Evolutionary conservation across 2,113 vertebrate species (phyloP), one percentile per base, ranked within the genome.

Genomic region (Urocitellus parryii): DNA sequence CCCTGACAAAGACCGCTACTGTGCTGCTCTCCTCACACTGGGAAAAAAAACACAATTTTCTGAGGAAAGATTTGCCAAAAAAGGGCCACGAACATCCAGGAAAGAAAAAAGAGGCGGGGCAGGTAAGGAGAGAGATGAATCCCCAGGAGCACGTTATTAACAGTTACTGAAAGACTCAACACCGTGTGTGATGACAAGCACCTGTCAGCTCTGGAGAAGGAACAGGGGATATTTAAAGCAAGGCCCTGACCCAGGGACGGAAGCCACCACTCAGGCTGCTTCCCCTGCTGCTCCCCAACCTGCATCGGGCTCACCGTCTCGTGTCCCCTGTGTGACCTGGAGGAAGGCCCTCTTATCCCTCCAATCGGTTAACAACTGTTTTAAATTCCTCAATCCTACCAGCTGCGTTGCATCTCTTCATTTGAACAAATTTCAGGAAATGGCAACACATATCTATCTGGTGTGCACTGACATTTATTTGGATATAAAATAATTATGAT

Each of bases 1-100:
- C 63, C 74, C 80, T 77, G 1, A 96, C 95, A 96, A 92, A 97
- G 96, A 76, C 93, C 24, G 16, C 86, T 65, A 84, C 86, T 96
- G 79, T 97, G 74, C 22, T 94, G 4, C 34, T 72, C 88, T 73
- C 27, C 16, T 63, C 22, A 29, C 90, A 51, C 53, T 74, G 82
- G 83, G 85, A 45, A 29, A 85, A 83, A 51, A 51, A 39, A 39
- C 63, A 45, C 45, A 78, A 73, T 14, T 94, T 96, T 89, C 72
- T 63, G 83, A 89, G 65, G 70, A 45, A 93, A 96, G 82, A 76
- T 3, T 72, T 27, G 45, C 85, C 88, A 81, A 76, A 77, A 91
- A 81, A 7, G 37, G 48, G 58, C 53, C 51, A 18, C 61, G 65
- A 80, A 88, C 61, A 81, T 32, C n/a, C 1, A 22, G n/a, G 8